Evolutionary conservation across 53 echinoderm and acorn worm species (phyloP).

Genomic region (Henricia sp.): DNA sequence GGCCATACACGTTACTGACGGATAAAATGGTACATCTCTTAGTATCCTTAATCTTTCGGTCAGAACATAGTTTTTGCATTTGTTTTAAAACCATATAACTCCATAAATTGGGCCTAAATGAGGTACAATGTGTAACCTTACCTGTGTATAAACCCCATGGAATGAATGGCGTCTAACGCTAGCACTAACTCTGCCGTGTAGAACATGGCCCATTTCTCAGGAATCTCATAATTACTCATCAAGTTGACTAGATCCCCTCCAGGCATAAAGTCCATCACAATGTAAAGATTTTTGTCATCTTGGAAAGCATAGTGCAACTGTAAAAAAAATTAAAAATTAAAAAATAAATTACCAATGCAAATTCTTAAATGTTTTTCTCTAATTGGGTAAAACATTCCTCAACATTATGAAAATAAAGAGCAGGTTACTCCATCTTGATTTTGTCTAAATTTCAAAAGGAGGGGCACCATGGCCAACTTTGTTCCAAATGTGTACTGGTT

Average conservation of each 20-base stretch:
- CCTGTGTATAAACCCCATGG: slow-evolving; percentile 99
- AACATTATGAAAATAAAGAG: no score
- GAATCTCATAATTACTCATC: slow-evolving; percentile 99
- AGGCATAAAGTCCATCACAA: slow-evolving; percentile 99
- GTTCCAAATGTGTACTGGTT: no score
- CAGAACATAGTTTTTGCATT: no score
- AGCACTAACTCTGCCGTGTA: slow-evolving; percentile 98
- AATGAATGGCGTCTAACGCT: slow-evolving; percentile 95
- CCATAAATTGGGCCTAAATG: neutral
- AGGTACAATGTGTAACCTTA: slow-evolving; percentile 1
- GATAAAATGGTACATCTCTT: no score
- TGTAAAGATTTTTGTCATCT: slow-evolving; percentile 93
- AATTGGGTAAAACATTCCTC: neutral
- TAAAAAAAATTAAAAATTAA: neutral
- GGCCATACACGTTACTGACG: no score
- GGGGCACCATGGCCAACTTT: no score
- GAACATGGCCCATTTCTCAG: slow-evolving; percentile 99
- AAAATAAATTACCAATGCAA: neutral
- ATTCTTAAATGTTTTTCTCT: neutral
- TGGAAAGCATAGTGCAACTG: slow-evolving; percentile 99
- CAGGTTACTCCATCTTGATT: no score
- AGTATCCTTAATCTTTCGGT: no score
- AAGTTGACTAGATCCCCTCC: slow-evolving; percentile 98
- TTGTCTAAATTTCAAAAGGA: neutral
- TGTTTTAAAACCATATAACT: neutral